phyloP scores from a whole-genome alignment of 2,888 invertebrate species.

The Anoplius nigerrimus region DNA sequence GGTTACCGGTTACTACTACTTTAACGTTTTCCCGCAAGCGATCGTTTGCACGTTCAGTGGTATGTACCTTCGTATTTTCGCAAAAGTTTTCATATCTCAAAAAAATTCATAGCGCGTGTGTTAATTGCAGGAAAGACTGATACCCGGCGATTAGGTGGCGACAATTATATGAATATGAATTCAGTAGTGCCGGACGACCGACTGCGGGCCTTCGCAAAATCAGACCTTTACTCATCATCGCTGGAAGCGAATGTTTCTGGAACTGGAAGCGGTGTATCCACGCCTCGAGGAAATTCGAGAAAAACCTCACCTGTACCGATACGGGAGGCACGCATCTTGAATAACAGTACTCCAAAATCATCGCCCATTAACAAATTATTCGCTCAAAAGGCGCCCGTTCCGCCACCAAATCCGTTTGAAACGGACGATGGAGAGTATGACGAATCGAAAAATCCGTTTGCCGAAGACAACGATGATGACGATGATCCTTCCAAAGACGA shows the following conservation, averaged over 20 bases:
- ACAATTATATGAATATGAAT: conserved; percentile 46
- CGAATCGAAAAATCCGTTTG: conserved; percentile 82
- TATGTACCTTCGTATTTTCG: too few relatives aligned
- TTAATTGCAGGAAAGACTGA: conserved; percentile 57
- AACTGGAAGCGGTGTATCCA: conserved; percentile 55
- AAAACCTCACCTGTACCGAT: conserved; percentile 68
- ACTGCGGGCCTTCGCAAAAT: conserved; percentile 54
- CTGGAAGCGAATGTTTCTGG: conserved; percentile 79
- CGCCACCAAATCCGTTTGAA: conserved; percentile 74
- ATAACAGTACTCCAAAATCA: conserved; percentile 64
- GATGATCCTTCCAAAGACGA: conserved; percentile 77
- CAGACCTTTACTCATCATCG: conserved; percentile 78
- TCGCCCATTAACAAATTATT: conserved; percentile 68
- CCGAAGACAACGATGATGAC: conserved; percentile 76
- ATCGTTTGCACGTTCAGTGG: too few relatives aligned
- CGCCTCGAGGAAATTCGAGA: conserved; percentile 53
- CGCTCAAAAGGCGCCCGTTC: conserved; percentile 65
- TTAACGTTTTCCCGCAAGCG: too few relatives aligned
- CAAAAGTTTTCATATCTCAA: too few relatives aligned
- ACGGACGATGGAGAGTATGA: conserved; percentile 76
- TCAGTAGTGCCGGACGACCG: conserved; percentile 50
- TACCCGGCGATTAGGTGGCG: conserved; percentile 42
- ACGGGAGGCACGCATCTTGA: conserved; percentile 66
- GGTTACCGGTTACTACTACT: too few relatives aligned
- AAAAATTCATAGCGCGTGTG: background rate